A percentile compares a stretch with the other conserved stretches of the same genome.
Conservation (phyloP, 2,113 vertebrate genomes). For the Ochotona curzoniae region DNA sequence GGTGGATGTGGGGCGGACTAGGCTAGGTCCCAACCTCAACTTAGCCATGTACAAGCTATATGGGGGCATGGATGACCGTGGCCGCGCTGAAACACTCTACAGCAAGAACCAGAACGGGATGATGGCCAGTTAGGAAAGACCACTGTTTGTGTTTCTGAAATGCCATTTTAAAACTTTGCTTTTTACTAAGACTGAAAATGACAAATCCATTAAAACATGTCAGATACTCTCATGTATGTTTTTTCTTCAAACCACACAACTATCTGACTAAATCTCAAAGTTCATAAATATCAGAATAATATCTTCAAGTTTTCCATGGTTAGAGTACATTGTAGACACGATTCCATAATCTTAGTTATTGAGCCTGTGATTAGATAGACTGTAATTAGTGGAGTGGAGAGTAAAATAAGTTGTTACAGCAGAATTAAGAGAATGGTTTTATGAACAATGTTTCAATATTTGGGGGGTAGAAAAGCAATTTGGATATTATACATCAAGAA, state of each 20-base stretch:
- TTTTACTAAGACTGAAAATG: constrained; percentile 12
- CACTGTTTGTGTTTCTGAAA: not conserved
- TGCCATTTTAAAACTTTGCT: not conserved
- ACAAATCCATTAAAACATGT: not conserved
- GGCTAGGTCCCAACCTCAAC: too few relatives aligned
- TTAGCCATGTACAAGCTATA: too few relatives aligned
- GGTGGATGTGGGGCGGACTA: too few relatives aligned
- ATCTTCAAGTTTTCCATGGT: constrained; percentile 55
- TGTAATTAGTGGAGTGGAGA: constrained; percentile 24
- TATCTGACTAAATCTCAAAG: constrained; percentile 1
- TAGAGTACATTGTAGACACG: constrained; percentile 39
- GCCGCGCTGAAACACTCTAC: too few relatives aligned
- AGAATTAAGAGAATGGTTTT: constrained; percentile 20
- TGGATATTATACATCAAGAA: not conserved
- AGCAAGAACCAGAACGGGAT: too few relatives aligned
- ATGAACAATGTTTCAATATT: not conserved
- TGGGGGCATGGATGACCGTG: too few relatives aligned
- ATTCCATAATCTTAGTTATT: constrained; percentile 5
- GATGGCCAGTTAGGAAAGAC: too few relatives aligned
- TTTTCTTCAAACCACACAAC: not conserved
- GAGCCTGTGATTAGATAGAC: constrained; percentile 31
- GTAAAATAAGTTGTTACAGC: constrained; percentile 40
- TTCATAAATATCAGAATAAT: constrained; percentile 33
- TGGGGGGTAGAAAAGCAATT: not conserved
- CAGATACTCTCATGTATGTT: constrained; percentile 29